Evolutionary conservation across 2,888 invertebrate species (phyloP).

Genomic region (Drosophila ochracea): DNA sequence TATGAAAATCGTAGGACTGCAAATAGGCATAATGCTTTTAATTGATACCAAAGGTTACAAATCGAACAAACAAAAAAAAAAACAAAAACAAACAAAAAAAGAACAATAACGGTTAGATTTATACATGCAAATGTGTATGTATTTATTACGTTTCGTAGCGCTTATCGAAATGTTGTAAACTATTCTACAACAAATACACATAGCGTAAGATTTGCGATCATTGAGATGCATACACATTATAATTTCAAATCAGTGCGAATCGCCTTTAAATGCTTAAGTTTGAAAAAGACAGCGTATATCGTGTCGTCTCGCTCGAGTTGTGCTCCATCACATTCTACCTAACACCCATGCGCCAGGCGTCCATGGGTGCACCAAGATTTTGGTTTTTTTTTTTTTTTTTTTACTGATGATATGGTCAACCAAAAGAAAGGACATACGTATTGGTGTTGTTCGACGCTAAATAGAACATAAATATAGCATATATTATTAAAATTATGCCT

Average conservation of each 20-base stretch:
- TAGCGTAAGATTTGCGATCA: slow-evolving; percentile 6
- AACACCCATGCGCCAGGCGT: slow-evolving; percentile 9
- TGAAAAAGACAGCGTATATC: slow-evolving; percentile 1
- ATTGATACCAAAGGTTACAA: slow-evolving; percentile 9
- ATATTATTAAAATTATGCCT: slow-evolving; percentile 7
- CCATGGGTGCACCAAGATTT: slow-evolving; percentile 5
- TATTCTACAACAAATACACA: not conserved
- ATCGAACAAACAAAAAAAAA: not conserved
- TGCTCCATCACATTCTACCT: slow-evolving; percentile 8
- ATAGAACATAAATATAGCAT: slow-evolving; percentile 2
- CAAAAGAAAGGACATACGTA: not conserved
- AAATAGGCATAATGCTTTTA: slow-evolving; percentile 14
- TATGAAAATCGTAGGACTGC: slow-evolving; percentile 14
- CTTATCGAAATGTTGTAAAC: slow-evolving; percentile 6
- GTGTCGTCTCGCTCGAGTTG: slow-evolving; percentile 4
- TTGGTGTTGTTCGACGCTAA: slow-evolving; percentile 10
- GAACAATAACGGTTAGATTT: not conserved
- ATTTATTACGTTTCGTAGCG: slow-evolving; percentile 9
- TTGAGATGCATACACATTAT: not conserved
- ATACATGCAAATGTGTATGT: not conserved
- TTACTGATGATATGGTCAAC: not conserved
- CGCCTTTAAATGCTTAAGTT: not conserved
- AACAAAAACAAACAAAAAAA: not conserved
- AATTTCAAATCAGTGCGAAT: not conserved
- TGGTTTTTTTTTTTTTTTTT: not conserved